Evolutionary conservation across 2,113 vertebrate species (phyloP), one percentile per base, ranked within the genome.

Genomic region (Ursus arctos): DNA sequence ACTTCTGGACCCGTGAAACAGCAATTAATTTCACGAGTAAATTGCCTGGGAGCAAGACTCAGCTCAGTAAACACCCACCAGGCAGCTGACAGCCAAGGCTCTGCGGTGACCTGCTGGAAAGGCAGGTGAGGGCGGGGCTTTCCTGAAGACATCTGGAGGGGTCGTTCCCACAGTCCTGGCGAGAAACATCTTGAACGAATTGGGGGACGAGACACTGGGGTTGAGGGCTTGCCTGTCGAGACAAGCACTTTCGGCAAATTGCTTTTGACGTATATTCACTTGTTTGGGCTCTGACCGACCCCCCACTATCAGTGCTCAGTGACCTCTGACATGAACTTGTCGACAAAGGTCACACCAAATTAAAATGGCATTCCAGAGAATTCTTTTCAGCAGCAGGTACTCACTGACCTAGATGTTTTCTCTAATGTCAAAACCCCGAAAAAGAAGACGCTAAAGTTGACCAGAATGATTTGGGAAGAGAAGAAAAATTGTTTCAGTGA

Each of bases 321-420:
- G 98, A 98, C 97, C 97, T 98, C 93, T 0, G 2, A 98, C 85
- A 80, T 6, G 63, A 59, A 87, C 96, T 97, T 97, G 97, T 97
- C 67, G 0, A 96, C 96, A 94, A 98, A 97, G 98, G 87, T 92
- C 96, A 97, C 89, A 49, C 93, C 97, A 97, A 97, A 98, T 97
- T 98, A 98, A 98, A 98, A 98, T 95, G 97, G 97, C 98, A 98
- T 98, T 98, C 98, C 98, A 98, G 98, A 98, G 97, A 98, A 97
- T 97, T 97, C 98, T 96, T 98, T 97, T 80, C 95, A 96, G 98
- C 98, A 97, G 97, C 98, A 98, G 98, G 98, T 97, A 96, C 95
- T 98, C 98, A 95, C 94, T 94, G 98, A 98, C 98, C 98, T 98
- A 97, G 97, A 98, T 98, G 98, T 98, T 98, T 98, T 98, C 97